Evolutionary conservation across 2,888 invertebrate genomes (phyloP), one percentile per base, ranked within the genome.

Genomic region (Nemapogon koenigi): DNA sequence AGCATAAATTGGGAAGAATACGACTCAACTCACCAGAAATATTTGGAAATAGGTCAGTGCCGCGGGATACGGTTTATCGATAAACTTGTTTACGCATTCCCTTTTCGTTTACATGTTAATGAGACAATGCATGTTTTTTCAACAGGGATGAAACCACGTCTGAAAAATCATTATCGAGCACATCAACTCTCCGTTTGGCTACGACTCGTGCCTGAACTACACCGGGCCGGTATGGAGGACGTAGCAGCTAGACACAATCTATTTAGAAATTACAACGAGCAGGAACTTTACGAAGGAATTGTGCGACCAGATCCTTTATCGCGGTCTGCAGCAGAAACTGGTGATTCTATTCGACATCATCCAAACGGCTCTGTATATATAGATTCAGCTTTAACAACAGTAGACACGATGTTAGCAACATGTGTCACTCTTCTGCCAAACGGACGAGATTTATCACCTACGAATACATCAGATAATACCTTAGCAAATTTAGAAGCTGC

Each of bases 101-200:
- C 22, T 16, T 39, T 27, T 38, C 19, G 19, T 19, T 37, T 16
- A 30, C 11, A 29, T 29, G 10, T 37, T 16, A 18, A 18, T 11
- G 11, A 10, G 11, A 8, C 7, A 28, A 7, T 10, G 19, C 17
- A n/a, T 8, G 51, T 52, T 59, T 45, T 67, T 52, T 51, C 64
- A 70, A 1, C 83, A 96, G 96, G 94, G 49, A 86, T 90, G 84
- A 94, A 94, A 59, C 92, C 95, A 1, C 86, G 90, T 43, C 85
- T 94, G 71, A 93, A 92, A 61, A 94, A 94, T 62, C 96, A 96
- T 75, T 97, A 93, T 73, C 84, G 96, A 35, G 94, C 96, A 2
- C 95, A 96, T 68, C 94, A 96, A 60, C 82, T 97, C 35, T 95
- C 96, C 32, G 92, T 97, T 30, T 97, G 97, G 97, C 72, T 96